Conservation (phyloP, 2,888 invertebrate species). For the Drosophila multiciliata region DNA sequence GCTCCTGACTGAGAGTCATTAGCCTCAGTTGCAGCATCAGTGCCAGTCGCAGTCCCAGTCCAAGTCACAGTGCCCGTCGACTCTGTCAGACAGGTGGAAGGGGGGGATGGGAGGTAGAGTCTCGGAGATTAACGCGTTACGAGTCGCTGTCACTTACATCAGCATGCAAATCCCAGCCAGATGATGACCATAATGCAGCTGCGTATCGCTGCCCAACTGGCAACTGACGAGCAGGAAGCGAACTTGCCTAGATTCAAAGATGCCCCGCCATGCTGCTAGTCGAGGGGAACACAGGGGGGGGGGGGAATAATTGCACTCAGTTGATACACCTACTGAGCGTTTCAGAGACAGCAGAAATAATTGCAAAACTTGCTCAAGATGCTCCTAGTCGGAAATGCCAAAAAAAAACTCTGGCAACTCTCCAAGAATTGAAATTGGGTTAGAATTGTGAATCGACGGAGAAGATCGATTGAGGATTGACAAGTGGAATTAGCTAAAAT, state of each 20-base stretch:
- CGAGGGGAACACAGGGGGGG: conserved; percentile 30
- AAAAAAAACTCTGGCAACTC: conserved; percentile 34
- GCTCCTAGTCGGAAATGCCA: conserved; percentile 47
- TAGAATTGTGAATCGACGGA: conserved; percentile 4
- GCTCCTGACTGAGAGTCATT: conserved; percentile 52
- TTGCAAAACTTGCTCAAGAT: conserved; percentile 36
- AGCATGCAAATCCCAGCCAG: conserved; percentile 58
- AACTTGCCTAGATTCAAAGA: conserved; percentile 36
- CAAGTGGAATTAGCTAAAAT: not conserved
- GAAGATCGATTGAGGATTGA: not conserved
- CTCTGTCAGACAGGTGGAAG: conserved; percentile 53
- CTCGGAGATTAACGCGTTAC: conserved; percentile 62
- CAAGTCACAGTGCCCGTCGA: conserved; percentile 24
- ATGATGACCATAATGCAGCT: conserved; percentile 61
- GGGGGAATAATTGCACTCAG: conserved; percentile 52
- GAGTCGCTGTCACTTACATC: conserved; percentile 56
- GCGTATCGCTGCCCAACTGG: conserved; percentile 56
- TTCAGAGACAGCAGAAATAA: conserved; percentile 58
- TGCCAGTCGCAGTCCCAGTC: not conserved
- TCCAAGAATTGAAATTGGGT: conserved; percentile 4
- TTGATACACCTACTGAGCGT: conserved; percentile 45
- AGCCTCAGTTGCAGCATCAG: conserved; percentile 40
- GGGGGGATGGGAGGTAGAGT: conserved; percentile 3
- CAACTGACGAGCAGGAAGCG: conserved; percentile 61
- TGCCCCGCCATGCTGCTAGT: conserved; percentile 22